Percentiles rank a stretch among this genome's conserved stretches.
These are phyloP conservation scores for Hemichromis elongatus DNA, from an alignment of 2,113 vertebrate genomes.

Conservation along the genomic window DNA sequence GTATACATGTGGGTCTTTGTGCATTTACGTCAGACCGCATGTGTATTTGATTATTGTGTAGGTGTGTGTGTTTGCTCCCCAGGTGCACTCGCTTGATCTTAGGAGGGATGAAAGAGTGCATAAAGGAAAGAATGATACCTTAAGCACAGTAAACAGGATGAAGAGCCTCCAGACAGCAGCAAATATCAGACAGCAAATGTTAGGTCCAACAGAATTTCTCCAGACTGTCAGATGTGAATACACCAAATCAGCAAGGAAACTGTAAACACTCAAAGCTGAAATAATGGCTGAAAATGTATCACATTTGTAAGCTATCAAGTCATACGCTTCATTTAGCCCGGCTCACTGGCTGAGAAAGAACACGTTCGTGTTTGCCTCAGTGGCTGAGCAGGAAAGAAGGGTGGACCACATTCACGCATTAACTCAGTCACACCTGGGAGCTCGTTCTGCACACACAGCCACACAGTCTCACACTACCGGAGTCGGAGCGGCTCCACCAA, in stretches of 20 bases:
- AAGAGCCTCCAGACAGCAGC: not conserved
- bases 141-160: slow-evolving; percentile 52
- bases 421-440: slow-evolving; percentile 55
- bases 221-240: not conserved
- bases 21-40: not conserved
- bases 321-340: slow-evolving; percentile 4
- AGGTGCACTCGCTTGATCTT: slow-evolving; percentile 16
- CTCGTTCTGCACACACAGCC: not conserved
- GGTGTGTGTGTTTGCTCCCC: not conserved
- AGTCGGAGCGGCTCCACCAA: slow-evolving; percentile 31
- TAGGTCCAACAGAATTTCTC: not conserved
- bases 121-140: slow-evolving; percentile 36
- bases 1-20: not conserved
- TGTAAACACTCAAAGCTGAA: not conserved
- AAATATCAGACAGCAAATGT: not conserved
- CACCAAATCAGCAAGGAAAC: not conserved
- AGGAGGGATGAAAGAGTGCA: slow-evolving; percentile 19
- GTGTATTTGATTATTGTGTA: not conserved
- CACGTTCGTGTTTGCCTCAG: slow-evolving; percentile 29
- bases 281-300: not conserved
- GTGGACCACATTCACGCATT: slow-evolving; percentile 28
- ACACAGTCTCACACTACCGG: slow-evolving; percentile 14
- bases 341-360: slow-evolving; percentile 31
- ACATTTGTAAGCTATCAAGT: slow-evolving; percentile 6
- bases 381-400: slow-evolving; percentile 9